Conservation (phyloP, 1,140 invertebrate species). For the Anagrus nilaparvatae region DNA sequence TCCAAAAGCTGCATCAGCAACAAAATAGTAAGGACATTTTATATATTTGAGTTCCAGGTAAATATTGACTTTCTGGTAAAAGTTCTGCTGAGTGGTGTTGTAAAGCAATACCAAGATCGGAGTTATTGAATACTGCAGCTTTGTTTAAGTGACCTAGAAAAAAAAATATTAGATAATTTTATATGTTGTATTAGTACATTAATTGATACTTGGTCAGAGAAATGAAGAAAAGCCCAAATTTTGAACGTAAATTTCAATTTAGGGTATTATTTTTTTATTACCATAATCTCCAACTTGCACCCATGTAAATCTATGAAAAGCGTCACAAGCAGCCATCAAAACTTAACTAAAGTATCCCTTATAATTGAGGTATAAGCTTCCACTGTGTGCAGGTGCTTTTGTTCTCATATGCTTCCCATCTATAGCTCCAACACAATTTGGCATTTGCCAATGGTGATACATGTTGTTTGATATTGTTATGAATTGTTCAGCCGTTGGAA, state of each 20-base stretch:
- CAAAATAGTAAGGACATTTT: slow-evolving; percentile 20
- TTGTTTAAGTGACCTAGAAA: neutral
- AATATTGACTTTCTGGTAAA: slow-evolving; percentile 8
- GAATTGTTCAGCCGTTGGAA: neutral
- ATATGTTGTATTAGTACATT: no score
- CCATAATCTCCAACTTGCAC: slow-evolving; percentile 38
- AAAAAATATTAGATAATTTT: neutral
- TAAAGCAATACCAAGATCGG: slow-evolving; percentile 11
- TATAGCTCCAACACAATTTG: slow-evolving; percentile 33
- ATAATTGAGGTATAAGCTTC: slow-evolving; percentile 43
- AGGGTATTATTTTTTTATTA: slow-evolving; percentile 14
- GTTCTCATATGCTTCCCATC: slow-evolving; percentile 45
- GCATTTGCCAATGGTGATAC: slow-evolving; percentile 26
- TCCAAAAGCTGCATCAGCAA: slow-evolving; percentile 43
- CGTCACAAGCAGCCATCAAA: slow-evolving; percentile 41
- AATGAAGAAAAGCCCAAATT: no score
- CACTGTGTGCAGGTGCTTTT: slow-evolving; percentile 29
- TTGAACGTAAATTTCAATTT: no score
- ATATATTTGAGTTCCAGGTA: slow-evolving; percentile 10
- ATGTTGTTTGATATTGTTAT: neutral
- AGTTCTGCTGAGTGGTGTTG: neutral
- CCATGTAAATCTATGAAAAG: slow-evolving; percentile 40
- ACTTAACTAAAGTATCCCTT: slow-evolving; percentile 43
- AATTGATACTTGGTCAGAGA: no score
- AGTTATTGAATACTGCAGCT: slow-evolving; percentile 24